These are phyloP conservation scores for Halcyon senegalensis DNA, from an alignment of 2,113 vertebrate species.

Conservation along the genomic window DNA sequence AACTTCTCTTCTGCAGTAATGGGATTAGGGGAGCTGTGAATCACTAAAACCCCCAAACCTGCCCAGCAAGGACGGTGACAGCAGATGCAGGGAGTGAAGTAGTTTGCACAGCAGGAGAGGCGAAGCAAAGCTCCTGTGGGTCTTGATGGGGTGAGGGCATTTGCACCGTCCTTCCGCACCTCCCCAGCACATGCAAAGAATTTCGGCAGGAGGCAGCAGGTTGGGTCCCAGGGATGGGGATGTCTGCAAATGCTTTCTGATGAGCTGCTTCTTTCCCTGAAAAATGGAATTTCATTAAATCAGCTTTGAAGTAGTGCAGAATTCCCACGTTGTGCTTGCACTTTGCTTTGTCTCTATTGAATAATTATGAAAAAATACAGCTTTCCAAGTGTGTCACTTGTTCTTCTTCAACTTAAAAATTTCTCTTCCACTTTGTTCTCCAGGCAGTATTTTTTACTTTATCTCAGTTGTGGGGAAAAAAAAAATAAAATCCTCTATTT, in stretches of 20 bases:
- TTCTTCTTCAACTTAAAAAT: constrained; percentile 3
- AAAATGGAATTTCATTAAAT: constrained; percentile 44
- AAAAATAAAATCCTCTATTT: not conserved
- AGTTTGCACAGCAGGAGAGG: not conserved
- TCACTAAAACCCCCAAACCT: not conserved
- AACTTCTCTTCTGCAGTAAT: not conserved
- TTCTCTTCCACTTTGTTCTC: not conserved
- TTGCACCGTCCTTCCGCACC: not conserved
- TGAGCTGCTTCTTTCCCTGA: not conserved
- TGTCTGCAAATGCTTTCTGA: not conserved
- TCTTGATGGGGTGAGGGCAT: not conserved
- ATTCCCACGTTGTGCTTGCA: not conserved
- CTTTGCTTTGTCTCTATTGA: constrained; percentile 38
- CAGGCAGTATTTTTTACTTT: not conserved
- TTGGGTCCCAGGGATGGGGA: fast-evolving
- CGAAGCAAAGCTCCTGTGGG: fast-evolving
- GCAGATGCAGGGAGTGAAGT: not conserved
- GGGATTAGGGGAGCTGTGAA: not conserved
- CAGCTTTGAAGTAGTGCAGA: not conserved
- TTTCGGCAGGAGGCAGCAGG: fast-evolving
- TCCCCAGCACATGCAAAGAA: not conserved
- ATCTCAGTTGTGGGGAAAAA: not conserved
- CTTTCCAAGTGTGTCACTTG: not conserved
- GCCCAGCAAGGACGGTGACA: not conserved
- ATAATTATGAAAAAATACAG: constrained; percentile 55